These are phyloP conservation scores for Cladopsammia gracilis DNA, from an alignment of 64 coral and sea anemone genomes.

Conservation along the genomic window DNA sequence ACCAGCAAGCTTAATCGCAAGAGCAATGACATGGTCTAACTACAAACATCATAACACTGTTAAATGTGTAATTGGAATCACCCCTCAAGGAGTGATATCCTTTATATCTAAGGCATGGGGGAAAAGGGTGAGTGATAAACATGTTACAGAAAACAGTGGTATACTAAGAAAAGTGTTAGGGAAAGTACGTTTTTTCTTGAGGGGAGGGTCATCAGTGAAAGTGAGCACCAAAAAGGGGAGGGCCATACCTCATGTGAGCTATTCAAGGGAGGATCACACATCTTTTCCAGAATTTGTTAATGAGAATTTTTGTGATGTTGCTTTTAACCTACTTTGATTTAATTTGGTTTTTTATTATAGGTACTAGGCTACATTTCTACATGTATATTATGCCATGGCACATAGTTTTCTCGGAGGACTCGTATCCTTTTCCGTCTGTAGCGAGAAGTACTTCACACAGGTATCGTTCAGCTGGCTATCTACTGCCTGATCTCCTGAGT, in stretches of 20 bases:
- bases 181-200: no score
- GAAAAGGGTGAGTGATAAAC: no score
- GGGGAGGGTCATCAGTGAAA: constrained; percentile 9
- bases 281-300: constrained; percentile 27
- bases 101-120: no score
- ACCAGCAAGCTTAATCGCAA: no score
- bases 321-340: background rate
- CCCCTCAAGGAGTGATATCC: no score
- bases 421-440: constrained; percentile 39
- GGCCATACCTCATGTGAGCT: background rate
- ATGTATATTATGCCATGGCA: constrained; percentile 42
- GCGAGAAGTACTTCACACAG: constrained; percentile 14
- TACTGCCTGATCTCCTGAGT: constrained; percentile 47
- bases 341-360: no score
- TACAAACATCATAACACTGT: no score
- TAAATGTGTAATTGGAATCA: no score
- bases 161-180: no score
- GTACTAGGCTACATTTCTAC: background rate
- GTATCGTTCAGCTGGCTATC: constrained; percentile 3
- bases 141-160: no score
- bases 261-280: constrained; percentile 20
- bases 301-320: constrained; percentile 14
- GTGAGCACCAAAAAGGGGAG: background rate
- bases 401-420: constrained; percentile 47
- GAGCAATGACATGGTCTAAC: no score